Percentiles rank a stretch among this genome's conserved stretches.
Conservation (phyloP, 1,140 invertebrate genomes). For the Thaumetopoea pityocampa region DNA sequence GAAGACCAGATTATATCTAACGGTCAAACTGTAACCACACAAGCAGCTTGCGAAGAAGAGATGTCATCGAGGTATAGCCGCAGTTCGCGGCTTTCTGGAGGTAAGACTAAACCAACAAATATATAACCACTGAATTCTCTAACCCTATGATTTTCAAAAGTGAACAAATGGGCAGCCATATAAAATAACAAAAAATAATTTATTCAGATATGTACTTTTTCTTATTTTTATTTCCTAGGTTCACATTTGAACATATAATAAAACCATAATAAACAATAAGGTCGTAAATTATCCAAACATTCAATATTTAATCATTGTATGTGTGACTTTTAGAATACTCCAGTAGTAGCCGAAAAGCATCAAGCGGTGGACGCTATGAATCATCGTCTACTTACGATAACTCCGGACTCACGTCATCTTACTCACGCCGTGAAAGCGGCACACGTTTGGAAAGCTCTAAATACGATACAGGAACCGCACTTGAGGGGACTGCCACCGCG, state of each 20-base stretch:
- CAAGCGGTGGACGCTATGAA: constrained; percentile 71
- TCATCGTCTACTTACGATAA: constrained; percentile 62
- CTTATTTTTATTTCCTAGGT: neutral
- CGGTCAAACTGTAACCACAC: constrained; percentile 58
- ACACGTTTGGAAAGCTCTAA: constrained; percentile 45
- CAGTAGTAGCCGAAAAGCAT: constrained; percentile 73
- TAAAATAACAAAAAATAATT: no score
- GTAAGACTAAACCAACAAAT: no score
- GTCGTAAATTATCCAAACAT: no score
- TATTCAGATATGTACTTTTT: no score
- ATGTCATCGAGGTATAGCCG: constrained; percentile 79
- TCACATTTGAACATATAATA: neutral
- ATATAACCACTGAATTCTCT: neutral
- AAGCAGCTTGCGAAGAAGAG: constrained; percentile 70
- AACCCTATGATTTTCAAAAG: neutral
- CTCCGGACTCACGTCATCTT: constrained; percentile 41
- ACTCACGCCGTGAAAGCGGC: constrained; percentile 57
- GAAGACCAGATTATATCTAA: constrained; percentile 24
- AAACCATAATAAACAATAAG: no score
- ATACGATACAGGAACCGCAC: constrained; percentile 40
- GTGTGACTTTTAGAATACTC: constrained; percentile 74
- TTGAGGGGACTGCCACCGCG: constrained; percentile 43
- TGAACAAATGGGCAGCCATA: no score
- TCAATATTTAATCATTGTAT: constrained; percentile 16
- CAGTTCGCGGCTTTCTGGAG: constrained; percentile 78